phyloP scores from a whole-genome alignment of 1,140 invertebrate species.

The Danaus plexippus region DNA sequence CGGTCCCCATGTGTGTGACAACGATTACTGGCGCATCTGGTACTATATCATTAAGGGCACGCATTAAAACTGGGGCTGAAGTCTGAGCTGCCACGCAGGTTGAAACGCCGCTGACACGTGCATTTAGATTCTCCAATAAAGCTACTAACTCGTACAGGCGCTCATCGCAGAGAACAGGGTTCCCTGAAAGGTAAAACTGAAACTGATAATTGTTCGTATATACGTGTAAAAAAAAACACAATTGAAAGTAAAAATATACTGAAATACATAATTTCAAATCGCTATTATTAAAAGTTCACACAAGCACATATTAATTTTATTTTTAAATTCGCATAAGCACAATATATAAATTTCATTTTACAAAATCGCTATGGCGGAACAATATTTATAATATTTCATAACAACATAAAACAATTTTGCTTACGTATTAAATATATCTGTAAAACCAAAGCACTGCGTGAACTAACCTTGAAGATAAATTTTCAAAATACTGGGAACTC shows the following conservation, averaged over 20 bases:
- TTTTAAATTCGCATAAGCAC: neutral
- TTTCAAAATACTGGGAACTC: slow-evolving; percentile 81
- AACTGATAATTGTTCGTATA: neutral
- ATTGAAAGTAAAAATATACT: no score
- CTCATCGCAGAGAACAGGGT: slow-evolving; percentile 82
- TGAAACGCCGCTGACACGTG: slow-evolving; percentile 76
- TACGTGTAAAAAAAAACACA: no score
- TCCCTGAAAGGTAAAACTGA: slow-evolving; percentile 73
- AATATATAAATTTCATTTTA: neutral
- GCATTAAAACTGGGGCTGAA: slow-evolving; percentile 57
- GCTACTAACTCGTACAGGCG: slow-evolving; percentile 77
- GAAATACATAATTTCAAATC: no score
- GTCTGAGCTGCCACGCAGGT: slow-evolving; percentile 69
- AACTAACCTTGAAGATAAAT: slow-evolving; percentile 83
- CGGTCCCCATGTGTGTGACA: slow-evolving; percentile 34
- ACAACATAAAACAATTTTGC: neutral
- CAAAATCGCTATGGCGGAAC: slow-evolving; percentile 1
- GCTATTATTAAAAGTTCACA: no score
- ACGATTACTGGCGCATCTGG: slow-evolving; percentile 43
- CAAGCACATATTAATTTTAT: no score
- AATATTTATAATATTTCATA: neutral
- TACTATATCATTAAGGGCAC: slow-evolving; percentile 57
- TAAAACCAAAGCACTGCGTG: neutral
- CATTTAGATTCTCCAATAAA: slow-evolving; percentile 78
- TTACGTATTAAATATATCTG: no score